Conservation (phyloP, 2,113 vertebrate species). For the Phrynosoma blainvillii region DNA sequence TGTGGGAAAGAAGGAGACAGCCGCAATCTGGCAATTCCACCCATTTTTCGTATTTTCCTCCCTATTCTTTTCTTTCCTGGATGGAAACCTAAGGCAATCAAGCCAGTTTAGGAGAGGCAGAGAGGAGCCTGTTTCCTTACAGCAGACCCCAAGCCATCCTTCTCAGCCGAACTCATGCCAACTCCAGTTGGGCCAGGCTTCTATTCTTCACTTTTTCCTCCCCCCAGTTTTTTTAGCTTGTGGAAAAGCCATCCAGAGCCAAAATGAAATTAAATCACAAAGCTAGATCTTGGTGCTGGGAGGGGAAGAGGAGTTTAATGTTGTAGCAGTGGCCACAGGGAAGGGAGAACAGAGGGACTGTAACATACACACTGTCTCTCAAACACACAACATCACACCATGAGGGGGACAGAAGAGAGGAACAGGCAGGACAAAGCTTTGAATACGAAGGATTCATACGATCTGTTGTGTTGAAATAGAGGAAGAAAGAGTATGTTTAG, state of each 20-base stretch:
- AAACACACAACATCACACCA: not conserved
- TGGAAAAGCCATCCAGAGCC: constrained; percentile 4
- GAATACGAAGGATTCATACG: not conserved
- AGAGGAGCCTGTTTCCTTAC: constrained; percentile 7
- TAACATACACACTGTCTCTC: not conserved
- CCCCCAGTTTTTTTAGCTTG: constrained; percentile 16
- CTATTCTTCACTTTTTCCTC: not conserved
- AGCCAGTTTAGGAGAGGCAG: constrained; percentile 14
- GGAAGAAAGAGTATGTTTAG: not conserved
- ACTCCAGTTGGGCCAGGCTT: not conserved
- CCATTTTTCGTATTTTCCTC: not conserved
- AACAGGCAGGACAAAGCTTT: not conserved
- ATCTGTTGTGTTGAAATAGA: not conserved
- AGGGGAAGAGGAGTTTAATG: not conserved
- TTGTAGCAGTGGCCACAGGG: not conserved
- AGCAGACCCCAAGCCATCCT: not conserved
- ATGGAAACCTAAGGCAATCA: not conserved
- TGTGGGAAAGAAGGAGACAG: constrained; percentile 13
- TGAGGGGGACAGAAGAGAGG: not conserved
- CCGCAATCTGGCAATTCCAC: not conserved
- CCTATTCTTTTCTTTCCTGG: constrained; percentile 16
- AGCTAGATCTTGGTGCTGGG: not conserved
- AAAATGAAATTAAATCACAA: not conserved
- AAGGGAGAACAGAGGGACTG: not conserved
- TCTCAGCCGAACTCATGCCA: not conserved